Conservation (phyloP, 2,113 vertebrate genomes). For the Thryonomys swinderianus region DNA sequence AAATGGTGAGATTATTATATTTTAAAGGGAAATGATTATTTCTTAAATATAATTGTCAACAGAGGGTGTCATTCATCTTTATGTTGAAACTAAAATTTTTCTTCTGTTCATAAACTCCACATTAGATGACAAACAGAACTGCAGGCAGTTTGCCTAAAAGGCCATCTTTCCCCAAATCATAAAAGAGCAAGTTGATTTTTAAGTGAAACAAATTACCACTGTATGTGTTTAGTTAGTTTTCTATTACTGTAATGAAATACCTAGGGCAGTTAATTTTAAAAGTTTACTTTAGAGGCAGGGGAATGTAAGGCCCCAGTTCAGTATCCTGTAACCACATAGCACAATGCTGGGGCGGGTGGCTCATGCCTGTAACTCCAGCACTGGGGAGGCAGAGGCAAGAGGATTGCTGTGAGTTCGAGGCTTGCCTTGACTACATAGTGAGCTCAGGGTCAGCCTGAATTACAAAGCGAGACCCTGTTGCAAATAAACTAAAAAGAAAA, state of each 20-base stretch:
- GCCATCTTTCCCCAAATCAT: neutral
- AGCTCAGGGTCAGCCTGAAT: no score
- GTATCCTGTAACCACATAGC: no score
- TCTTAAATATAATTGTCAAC: neutral
- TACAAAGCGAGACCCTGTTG: no score
- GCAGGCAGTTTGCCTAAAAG: neutral
- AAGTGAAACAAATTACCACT: neutral
- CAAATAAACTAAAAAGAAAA: no score
- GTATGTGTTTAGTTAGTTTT: neutral
- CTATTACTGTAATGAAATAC: neutral
- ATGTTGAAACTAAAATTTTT: neutral
- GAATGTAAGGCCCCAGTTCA: no score
- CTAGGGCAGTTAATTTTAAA: neutral
- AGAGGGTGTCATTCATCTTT: neutral
- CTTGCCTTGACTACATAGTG: no score
- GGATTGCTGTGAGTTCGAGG: no score
- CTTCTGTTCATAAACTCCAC: neutral
- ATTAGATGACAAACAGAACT: neutral
- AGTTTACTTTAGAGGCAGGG: neutral
- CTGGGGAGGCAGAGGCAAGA: no score
- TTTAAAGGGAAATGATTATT: neutral
- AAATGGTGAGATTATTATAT: conserved; percentile 91
- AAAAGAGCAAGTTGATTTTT: neutral
- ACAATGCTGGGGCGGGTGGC: no score
- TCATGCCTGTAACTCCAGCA: no score